phyloP scores from a whole-genome alignment of 2,888 invertebrate genomes.

The Cryptosula pallasiana region DNA sequence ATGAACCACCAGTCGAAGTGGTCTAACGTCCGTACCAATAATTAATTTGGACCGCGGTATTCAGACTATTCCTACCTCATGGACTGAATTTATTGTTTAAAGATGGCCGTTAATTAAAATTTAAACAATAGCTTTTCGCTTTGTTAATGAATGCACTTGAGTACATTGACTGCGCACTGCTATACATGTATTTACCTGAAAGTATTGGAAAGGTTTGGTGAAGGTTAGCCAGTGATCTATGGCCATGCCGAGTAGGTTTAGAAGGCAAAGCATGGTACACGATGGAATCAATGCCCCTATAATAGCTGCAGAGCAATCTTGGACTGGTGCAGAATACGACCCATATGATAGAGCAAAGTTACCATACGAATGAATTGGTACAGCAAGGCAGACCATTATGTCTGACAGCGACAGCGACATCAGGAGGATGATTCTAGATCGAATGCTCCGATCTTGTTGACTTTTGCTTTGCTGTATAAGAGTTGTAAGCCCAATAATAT shows the following conservation, averaged over 20 bases:
- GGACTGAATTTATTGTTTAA: too few relatives aligned
- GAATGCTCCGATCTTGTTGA: conserved; percentile 2
- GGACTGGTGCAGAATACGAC: background rate
- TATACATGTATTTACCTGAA: conserved; percentile 12
- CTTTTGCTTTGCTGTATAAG: background rate
- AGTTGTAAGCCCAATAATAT: background rate
- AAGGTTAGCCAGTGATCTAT: conserved; percentile 29
- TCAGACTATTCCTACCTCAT: too few relatives aligned
- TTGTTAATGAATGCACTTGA: too few relatives aligned
- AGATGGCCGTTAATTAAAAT: too few relatives aligned
- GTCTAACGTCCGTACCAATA: too few relatives aligned
- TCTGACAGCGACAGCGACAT: conserved; percentile 28
- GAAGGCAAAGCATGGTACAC: conserved; percentile 26
- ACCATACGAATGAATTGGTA: conserved; percentile 22
- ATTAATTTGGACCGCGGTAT: too few relatives aligned
- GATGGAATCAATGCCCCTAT: conserved; percentile 24
- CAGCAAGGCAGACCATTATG: conserved; percentile 26
- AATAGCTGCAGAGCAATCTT: conserved; percentile 25
- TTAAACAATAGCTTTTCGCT: too few relatives aligned
- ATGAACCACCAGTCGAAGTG: too few relatives aligned
- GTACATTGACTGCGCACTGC: too few relatives aligned
- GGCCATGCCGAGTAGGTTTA: conserved; percentile 29
- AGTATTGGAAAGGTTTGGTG: conserved; percentile 27
- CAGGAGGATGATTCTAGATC: conserved; percentile 27
- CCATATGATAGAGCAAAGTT: background rate